phyloP scores from a whole-genome alignment of 2,797 vertebrate genomes.

The Danio aesculapii region DNA sequence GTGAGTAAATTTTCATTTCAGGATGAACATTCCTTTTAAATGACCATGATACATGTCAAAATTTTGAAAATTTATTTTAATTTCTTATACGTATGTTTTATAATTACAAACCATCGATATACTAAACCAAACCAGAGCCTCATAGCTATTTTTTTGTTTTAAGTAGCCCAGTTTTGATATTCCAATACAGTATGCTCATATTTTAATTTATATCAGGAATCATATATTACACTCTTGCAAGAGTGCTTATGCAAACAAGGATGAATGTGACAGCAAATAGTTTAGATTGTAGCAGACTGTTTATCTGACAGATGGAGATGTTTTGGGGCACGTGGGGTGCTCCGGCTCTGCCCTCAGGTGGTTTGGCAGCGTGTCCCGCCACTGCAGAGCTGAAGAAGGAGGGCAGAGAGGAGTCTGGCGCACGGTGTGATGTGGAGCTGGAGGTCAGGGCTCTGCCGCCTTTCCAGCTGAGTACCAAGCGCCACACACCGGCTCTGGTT shows the following conservation, averaged over 20 bases:
- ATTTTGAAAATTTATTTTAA: too few relatives aligned
- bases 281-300: constrained; percentile 34
- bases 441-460: constrained; percentile 71
- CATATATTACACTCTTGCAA: constrained; percentile 8
- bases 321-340: constrained; percentile 5
- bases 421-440: constrained; percentile 71
- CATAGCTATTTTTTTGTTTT: too few relatives aligned
- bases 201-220: too few relatives aligned
- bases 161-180: too few relatives aligned
- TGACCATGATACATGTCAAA: too few relatives aligned
- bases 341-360: constrained; percentile 47
- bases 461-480: constrained; percentile 82
- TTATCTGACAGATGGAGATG: constrained; percentile 40
- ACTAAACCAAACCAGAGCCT: too few relatives aligned
- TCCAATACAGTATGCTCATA: too few relatives aligned
- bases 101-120: too few relatives aligned
- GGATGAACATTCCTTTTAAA: too few relatives aligned
- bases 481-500: constrained; percentile 75
- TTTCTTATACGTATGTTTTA: too few relatives aligned
- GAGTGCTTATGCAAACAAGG: constrained; percentile 15
- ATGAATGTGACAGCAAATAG: constrained; percentile 23
- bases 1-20: too few relatives aligned
- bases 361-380: constrained; percentile 49
- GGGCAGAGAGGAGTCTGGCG: constrained; percentile 58
- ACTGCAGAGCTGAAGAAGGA: constrained; percentile 13